phyloP scores from a whole-genome alignment of 2,797 vertebrate genomes.

The Sarcophilus harrisii region DNA sequence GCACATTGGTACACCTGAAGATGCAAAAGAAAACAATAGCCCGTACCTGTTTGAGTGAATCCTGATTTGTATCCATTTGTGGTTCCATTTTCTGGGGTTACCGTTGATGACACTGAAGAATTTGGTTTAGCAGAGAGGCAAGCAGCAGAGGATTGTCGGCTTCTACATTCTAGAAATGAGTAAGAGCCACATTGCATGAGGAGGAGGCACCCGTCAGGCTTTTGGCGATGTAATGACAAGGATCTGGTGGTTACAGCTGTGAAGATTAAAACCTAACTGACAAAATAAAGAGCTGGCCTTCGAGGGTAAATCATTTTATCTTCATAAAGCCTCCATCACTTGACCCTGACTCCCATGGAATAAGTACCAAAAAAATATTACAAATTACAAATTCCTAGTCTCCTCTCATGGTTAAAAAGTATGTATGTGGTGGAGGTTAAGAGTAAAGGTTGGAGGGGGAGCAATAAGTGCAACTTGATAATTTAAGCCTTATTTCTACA shows the following conservation, averaged over 20 bases:
- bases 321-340: background rate
- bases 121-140: slow-evolving; percentile 92
- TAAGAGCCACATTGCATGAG: slow-evolving; percentile 80
- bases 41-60: slow-evolving; percentile 93
- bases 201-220: background rate
- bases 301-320: background rate
- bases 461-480: background rate
- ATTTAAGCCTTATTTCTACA: background rate
- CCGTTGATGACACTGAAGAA: slow-evolving; percentile 91
- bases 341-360: slow-evolving; percentile 19
- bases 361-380: background rate
- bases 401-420: slow-evolving; percentile 2
- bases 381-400: background rate
- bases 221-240: background rate
- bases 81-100: slow-evolving; percentile 92
- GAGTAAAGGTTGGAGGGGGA: background rate
- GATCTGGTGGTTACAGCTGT: background rate
- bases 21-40: slow-evolving; percentile 52
- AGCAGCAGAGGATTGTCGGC: slow-evolving; percentile 91
- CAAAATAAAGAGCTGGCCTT: slow-evolving; percentile 32
- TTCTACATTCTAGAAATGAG: slow-evolving; percentile 93
- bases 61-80: slow-evolving; percentile 93
- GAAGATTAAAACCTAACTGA: background rate
- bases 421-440: slow-evolving; percentile 3
- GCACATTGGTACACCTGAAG: slow-evolving; percentile 21